A percentile compares a stretch with the other conserved stretches of the same genome.
Conservation (phyloP, 2,113 vertebrate species). For the Python bivittatus region DNA sequence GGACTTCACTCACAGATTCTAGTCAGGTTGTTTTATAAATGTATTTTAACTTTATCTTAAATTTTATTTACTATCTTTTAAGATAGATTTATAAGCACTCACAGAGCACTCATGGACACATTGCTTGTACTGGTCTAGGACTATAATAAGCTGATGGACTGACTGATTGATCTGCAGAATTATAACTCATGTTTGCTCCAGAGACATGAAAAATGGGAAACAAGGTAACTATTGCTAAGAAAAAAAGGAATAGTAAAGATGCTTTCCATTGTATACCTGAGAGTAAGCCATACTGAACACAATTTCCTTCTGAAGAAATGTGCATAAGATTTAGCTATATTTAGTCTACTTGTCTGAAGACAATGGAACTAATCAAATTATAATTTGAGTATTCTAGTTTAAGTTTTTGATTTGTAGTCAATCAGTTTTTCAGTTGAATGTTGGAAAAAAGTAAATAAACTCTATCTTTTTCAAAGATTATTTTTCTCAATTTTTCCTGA, state of each 20-base stretch:
- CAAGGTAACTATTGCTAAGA: background rate
- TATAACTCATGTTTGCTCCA: background rate
- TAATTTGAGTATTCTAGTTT: background rate
- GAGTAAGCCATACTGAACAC: background rate
- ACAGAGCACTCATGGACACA: too few relatives aligned
- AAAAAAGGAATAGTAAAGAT: background rate
- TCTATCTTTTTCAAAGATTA: too few relatives aligned
- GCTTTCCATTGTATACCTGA: too few relatives aligned
- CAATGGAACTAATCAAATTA: background rate
- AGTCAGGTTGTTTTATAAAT: too few relatives aligned
- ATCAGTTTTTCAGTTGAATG: background rate
- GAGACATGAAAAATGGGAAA: background rate
- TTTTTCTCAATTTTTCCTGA: background rate
- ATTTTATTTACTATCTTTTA: too few relatives aligned
- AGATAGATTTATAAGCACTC: too few relatives aligned
- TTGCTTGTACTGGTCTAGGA: too few relatives aligned
- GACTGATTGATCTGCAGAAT: background rate
- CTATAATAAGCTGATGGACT: too few relatives aligned
- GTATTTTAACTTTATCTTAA: too few relatives aligned
- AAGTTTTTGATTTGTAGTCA: background rate
- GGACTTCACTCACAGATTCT: too few relatives aligned
- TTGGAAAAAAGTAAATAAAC: too few relatives aligned
- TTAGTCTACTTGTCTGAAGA: background rate
- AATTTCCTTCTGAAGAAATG: background rate
- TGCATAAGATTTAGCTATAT: background rate